Evolutionary conservation across 2,888 invertebrate genomes (phyloP), one percentile per base, ranked within the genome.

Genomic region (Tenthredo livida): DNA sequence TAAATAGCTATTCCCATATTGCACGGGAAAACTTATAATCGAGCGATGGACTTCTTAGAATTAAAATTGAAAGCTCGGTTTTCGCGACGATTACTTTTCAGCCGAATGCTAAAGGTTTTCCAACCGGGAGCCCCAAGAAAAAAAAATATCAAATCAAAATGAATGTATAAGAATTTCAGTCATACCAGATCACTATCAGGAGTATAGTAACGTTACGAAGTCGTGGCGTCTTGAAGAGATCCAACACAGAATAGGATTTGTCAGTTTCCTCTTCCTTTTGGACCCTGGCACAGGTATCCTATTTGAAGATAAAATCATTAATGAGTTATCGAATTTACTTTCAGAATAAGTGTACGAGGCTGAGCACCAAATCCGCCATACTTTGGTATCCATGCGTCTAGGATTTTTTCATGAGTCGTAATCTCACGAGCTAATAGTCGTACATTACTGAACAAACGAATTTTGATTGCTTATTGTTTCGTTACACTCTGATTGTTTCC

Each of bases 191-290:
- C 2, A 97, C 89, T 88, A 97, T 97, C 33, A 98, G 94, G 0
- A 98, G 94, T 77, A 98, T 94, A 0, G 97, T 97, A 86, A 97
- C 97, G 86, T 95, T 95, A 6, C 98, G 94, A 17, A 98, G 93
- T 0, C 97, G 95, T 0, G 97, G 97, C 0, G 97, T 97, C 89
- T 94, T 96, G 92, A 98, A 97, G 0, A 98, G 95, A 91, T 98
- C 97, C 84, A 97, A 88, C 0, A 97, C 96, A 0, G 97, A 97
- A 92, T 97, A 97, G 0, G 94, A 95, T 84, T 95, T 95, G 87
- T 95, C 96, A 82, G 95, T 94, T 1, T 96, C 95, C 91, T 97
- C 97, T 90, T 97, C 96, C 90, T 96, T 96, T 84, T 96, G 95
- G 9, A 96, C 94, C 91, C 95, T 96, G 1, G 95, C 93, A 82